phyloP scores from a whole-genome alignment of 2,888 invertebrate species.

The Isotomurus palustris region DNA sequence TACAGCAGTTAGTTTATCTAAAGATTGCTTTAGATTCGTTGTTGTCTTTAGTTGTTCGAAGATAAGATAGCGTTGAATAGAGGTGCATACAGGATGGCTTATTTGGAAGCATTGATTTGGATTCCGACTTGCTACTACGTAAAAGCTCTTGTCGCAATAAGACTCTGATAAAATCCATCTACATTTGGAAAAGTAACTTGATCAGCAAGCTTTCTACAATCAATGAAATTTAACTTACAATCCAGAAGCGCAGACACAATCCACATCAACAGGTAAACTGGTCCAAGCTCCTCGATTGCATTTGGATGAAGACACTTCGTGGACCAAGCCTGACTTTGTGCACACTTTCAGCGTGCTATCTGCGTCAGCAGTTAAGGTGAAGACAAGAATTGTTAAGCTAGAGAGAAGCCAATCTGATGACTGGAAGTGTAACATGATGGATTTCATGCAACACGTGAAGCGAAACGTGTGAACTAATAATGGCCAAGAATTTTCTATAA shows the following conservation, averaged over 20 bases:
- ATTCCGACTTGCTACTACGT: constrained; percentile 8
- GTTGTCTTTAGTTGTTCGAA: background rate
- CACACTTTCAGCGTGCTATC: constrained; percentile 9
- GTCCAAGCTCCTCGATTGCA: constrained; percentile 13
- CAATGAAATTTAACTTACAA: constrained; percentile 7
- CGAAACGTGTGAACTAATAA: no score
- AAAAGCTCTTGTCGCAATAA: constrained; percentile 16
- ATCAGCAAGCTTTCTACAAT: background rate
- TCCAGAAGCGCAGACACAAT: constrained; percentile 11
- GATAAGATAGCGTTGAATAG: no score
- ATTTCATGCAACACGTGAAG: no score
- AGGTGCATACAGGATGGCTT: constrained; percentile 5
- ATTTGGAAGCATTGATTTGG: constrained; percentile 19
- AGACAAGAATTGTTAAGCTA: no score
- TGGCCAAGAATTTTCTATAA: no score
- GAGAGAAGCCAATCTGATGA: no score
- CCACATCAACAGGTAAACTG: background rate
- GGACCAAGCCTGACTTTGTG: background rate
- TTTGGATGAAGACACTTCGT: background rate
- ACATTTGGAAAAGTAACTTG: background rate
- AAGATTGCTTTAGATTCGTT: background rate
- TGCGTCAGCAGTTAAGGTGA: background rate
- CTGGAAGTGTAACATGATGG: no score
- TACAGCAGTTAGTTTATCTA: background rate
- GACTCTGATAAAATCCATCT: constrained; percentile 19